Evolutionary conservation across 2,113 vertebrate species (phyloP).

Genomic region (Antennarius striatus): DNA sequence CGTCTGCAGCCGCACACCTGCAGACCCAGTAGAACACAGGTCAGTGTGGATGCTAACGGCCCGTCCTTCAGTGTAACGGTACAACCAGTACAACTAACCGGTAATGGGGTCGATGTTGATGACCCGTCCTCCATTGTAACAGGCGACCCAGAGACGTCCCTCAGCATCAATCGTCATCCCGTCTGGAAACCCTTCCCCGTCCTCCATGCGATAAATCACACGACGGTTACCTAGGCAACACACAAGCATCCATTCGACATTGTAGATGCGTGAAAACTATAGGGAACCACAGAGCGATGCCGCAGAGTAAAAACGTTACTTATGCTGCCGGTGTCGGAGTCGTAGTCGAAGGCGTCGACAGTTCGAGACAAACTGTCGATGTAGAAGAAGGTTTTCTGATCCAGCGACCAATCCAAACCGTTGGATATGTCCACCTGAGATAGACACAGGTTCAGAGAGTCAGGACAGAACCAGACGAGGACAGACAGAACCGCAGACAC

Average conservation of each 20-base stretch:
- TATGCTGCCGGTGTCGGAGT: slow-evolving; percentile 78
- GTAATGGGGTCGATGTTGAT: slow-evolving; percentile 88
- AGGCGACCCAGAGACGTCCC: slow-evolving; percentile 93
- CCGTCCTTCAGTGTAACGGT: too few species aligned
- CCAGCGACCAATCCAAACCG: slow-evolving; percentile 92
- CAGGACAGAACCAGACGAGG: neutral
- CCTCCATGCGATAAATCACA: slow-evolving; percentile 66
- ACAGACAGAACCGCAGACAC: slow-evolving; percentile 2
- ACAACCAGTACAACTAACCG: slow-evolving; percentile 72
- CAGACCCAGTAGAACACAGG: too few species aligned
- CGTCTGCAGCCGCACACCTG: slow-evolving; percentile 88
- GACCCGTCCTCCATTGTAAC: slow-evolving; percentile 89
- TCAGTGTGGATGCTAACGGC: too few species aligned
- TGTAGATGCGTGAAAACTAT: too few species aligned
- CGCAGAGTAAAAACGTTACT: too few species aligned
- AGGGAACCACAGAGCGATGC: too few species aligned
- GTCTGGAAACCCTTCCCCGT: slow-evolving; percentile 90
- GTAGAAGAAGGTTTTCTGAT: slow-evolving; percentile 90
- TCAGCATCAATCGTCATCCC: slow-evolving; percentile 90
- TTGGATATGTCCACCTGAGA: slow-evolving; percentile 91
- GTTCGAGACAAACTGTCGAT: slow-evolving; percentile 89
- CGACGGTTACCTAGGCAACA: slow-evolving; percentile 68
- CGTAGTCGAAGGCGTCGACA: slow-evolving; percentile 92
- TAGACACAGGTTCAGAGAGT: slow-evolving; percentile 7
- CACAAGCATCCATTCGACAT: neutral